These are phyloP conservation scores for Chamaea fasciata DNA, from an alignment of 2,113 vertebrate species.

Conservation along the genomic window DNA sequence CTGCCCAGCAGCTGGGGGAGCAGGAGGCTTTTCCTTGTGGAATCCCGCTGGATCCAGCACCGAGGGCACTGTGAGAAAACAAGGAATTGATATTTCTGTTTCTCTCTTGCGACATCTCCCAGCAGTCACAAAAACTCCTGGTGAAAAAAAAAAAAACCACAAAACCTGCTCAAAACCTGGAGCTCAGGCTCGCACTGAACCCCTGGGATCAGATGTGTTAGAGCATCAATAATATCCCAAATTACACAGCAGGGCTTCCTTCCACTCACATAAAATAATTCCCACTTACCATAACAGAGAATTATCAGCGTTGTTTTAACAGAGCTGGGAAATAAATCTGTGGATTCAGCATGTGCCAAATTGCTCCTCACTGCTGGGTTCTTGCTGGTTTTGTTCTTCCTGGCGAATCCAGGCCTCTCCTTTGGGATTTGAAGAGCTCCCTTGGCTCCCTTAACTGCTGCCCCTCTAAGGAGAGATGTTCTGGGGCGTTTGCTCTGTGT, in stretches of 20 bases:
- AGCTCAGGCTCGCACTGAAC: not conserved
- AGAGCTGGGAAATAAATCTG: not conserved
- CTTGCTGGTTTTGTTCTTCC: not conserved
- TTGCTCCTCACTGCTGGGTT: not conserved
- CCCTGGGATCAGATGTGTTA: not conserved
- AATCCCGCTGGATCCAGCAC: not conserved
- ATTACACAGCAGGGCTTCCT: not conserved
- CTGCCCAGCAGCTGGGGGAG: not conserved
- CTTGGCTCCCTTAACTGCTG: rapidly evolving
- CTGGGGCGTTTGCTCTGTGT: not conserved
- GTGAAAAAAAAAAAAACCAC: not conserved
- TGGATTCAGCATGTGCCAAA: not conserved
- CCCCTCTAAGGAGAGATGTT: rapidly evolving
- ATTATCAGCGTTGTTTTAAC: rapidly evolving
- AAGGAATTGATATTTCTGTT: not conserved
- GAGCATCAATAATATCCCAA: not conserved
- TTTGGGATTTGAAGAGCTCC: too few species aligned
- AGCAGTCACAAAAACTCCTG: not conserved
- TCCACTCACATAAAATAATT: not conserved
- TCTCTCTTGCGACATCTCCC: not conserved
- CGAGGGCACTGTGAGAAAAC: not conserved
- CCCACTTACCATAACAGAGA: rapidly evolving
- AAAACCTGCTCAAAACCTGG: not conserved
- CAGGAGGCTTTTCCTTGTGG: not conserved
- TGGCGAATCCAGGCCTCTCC: not conserved